Percentiles rank a stretch among this genome's conserved stretches.
phyloP scores from a whole-genome alignment of 1,140 invertebrate genomes.

The Dufourea novaeangliae region DNA sequence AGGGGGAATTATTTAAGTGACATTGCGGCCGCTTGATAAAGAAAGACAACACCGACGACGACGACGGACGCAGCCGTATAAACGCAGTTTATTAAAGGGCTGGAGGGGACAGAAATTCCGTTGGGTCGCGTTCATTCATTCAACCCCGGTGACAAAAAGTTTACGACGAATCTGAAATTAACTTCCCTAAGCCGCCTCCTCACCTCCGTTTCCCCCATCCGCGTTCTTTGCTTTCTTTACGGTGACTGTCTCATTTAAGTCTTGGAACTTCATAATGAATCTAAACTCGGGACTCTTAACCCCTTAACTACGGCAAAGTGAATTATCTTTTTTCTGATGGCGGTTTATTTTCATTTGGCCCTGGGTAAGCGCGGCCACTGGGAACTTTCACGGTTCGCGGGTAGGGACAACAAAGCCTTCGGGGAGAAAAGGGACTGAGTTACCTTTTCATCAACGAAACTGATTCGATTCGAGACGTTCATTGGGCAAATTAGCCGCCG shows the following conservation, averaged over 20 bases:
- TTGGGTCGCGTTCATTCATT: slow-evolving; percentile 13
- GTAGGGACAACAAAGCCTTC: too few species aligned
- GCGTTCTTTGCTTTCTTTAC: slow-evolving; percentile 17
- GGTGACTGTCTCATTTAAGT: slow-evolving; percentile 45
- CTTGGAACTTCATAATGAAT: slow-evolving; percentile 46
- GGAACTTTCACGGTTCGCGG: slow-evolving; percentile 6
- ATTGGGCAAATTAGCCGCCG: too few species aligned
- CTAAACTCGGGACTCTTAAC: slow-evolving; percentile 36
- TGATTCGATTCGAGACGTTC: too few species aligned
- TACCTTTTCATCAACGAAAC: too few species aligned
- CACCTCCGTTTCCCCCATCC: not conserved
- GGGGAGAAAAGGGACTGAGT: too few species aligned
- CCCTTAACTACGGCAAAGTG: slow-evolving; percentile 29
- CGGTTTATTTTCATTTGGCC: slow-evolving; percentile 30
- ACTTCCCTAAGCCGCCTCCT: slow-evolving; percentile 1
- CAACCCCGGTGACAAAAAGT: slow-evolving; percentile 16
- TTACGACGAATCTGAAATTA: slow-evolving; percentile 32
- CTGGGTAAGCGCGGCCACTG: not conserved
- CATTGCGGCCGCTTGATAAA: not conserved
- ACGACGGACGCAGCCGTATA: not conserved
- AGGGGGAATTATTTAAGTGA: not conserved
- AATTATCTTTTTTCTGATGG: slow-evolving; percentile 34
- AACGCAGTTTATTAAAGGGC: slow-evolving; percentile 1
- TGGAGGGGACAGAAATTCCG: not conserved
- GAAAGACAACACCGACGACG: not conserved